Evolutionary conservation across 2,888 invertebrate genomes (phyloP), one percentile per base, ranked within the genome.

Genomic region (Trimorus sp.): DNA sequence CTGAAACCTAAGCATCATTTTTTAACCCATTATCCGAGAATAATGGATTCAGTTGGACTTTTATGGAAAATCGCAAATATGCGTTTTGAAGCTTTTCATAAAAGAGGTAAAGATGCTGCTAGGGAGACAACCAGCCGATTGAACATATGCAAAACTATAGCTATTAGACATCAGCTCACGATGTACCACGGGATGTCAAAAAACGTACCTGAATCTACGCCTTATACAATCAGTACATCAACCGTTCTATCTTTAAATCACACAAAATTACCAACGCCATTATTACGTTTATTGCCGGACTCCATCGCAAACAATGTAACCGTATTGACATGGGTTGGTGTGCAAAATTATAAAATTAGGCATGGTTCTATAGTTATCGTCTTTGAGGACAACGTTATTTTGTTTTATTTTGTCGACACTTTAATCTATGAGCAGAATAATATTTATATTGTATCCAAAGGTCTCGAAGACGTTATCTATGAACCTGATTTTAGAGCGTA

Each of bases 1-100:
- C 49, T 62, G 11, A 82, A 84, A 62, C 84, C 84, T 7, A 84
- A 86, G 71, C 84, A 86, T 65, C 83, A 86, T 78, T 79, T 82
- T 56, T 63, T 85, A 0, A 45, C 80, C 9, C 85, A 85, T 53
- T 85, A 86, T 54, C 63, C 82, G 14, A 59, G 69, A 7, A 66
- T 81, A 15, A 84, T 85, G 84, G 40, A 76, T 51, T 14, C 56
- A 4, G 53, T 85, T 16, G 85, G 85, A 6, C 82, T 84, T 15
- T 53, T 86, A 42, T 70, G 78, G 65, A 78, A 79, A 83, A 26
- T 79, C 65, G 51, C 78, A 54, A 51, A 26, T 14, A 66, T 54
- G 36, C 11, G 66, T 26, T 56, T 54, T 36, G 66, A 66, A 56
- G 15, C 54, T 6, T 49, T 49, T 11, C 63, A 63, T 51, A 53